These are phyloP conservation scores for Manacus vitellinus DNA, from an alignment of 2,113 vertebrate genomes.

Conservation along the genomic window DNA sequence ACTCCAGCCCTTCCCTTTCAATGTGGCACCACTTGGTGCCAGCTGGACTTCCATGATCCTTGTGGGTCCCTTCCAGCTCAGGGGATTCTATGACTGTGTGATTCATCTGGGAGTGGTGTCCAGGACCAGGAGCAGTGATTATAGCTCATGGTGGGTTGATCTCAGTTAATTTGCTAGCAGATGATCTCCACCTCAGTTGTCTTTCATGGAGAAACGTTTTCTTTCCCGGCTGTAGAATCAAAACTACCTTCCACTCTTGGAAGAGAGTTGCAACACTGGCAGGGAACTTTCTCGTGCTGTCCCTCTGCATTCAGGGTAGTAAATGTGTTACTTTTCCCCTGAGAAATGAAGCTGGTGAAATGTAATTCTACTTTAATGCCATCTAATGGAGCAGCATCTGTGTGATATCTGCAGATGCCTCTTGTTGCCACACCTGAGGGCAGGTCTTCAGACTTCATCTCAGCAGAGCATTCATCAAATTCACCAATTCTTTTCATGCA, in stretches of 20 bases:
- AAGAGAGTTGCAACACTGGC: fast-evolving
- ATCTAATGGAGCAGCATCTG: not conserved
- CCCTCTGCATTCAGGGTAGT: not conserved
- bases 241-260: not conserved
- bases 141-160: not conserved
- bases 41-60: not conserved
- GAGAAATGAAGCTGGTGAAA: not conserved
- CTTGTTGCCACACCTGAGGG: constrained; percentile 60
- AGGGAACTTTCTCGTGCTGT: not conserved
- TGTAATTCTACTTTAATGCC: not conserved
- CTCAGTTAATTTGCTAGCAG: not conserved
- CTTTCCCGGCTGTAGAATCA: not conserved
- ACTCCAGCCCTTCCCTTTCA: not conserved
- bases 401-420: constrained; percentile 30
- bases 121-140: not conserved
- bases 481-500: constrained; percentile 78
- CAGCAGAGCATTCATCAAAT: constrained; percentile 80
- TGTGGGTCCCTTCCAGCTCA: not conserved
- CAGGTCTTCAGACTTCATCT: constrained; percentile 69
- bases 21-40: not conserved
- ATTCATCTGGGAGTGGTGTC: not conserved
- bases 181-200: not conserved
- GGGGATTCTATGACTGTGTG: not conserved
- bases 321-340: not conserved
- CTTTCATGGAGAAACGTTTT: not conserved